A percentile compares a stretch with the other conserved stretches of the same genome.
phyloP scores from a whole-genome alignment of 2,797 vertebrate genomes.

The Lagodon rhomboides region DNA sequence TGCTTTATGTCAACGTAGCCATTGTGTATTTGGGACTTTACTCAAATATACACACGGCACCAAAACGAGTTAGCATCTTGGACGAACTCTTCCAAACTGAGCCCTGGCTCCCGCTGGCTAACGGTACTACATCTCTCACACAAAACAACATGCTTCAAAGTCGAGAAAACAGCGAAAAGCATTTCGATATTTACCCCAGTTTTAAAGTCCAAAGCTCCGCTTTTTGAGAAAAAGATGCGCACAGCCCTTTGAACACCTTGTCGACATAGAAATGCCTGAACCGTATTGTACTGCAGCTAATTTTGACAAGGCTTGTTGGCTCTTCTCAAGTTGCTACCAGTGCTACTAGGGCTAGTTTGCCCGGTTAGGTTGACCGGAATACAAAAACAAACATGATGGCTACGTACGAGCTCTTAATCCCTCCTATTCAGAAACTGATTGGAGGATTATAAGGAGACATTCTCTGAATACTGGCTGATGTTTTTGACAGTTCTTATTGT shows the following conservation, averaged over 20 bases:
- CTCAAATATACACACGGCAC: slow-evolving; percentile 25
- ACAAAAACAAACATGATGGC: slow-evolving; percentile 60
- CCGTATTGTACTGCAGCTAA: slow-evolving; percentile 47
- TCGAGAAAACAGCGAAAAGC: slow-evolving; percentile 56
- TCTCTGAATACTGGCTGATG: slow-evolving; percentile 28
- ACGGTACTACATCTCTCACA: slow-evolving; percentile 62
- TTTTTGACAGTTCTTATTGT: slow-evolving; percentile 40
- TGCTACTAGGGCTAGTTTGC: slow-evolving; percentile 73
- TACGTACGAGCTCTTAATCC: slow-evolving; percentile 50
- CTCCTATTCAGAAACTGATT: slow-evolving; percentile 66
- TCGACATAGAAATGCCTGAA: slow-evolving; percentile 41
- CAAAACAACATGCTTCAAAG: slow-evolving; percentile 78
- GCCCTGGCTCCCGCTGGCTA: slow-evolving; percentile 68
- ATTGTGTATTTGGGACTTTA: slow-evolving; percentile 12
- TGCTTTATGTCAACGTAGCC: not conserved
- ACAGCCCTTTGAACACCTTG: slow-evolving; percentile 26
- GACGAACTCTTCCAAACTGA: slow-evolving; percentile 74
- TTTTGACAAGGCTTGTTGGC: slow-evolving; percentile 68
- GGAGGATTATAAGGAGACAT: slow-evolving; percentile 37
- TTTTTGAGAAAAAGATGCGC: slow-evolving; percentile 5
- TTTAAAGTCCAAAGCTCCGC: slow-evolving; percentile 40
- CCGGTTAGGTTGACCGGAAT: slow-evolving; percentile 74
- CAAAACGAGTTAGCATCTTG: slow-evolving; percentile 76
- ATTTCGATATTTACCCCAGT: slow-evolving; percentile 69
- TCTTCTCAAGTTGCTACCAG: slow-evolving; percentile 74